Evolutionary conservation across 2,113 vertebrate genomes (phyloP).

Genomic region (Vidua chalybeata): DNA sequence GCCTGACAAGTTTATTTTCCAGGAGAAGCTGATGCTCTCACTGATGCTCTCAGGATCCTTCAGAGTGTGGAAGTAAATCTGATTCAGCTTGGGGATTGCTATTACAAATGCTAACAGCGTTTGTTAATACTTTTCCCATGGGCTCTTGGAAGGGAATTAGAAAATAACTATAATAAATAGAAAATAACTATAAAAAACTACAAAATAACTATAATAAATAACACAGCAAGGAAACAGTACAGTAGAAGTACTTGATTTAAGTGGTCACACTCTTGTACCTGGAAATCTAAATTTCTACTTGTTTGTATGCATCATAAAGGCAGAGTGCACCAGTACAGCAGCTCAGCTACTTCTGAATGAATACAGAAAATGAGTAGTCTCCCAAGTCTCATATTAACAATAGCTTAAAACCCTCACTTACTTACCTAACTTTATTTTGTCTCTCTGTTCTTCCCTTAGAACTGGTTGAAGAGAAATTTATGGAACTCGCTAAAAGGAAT

Average conservation of each 20-base stretch:
- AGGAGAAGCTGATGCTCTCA: neutral
- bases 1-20: neutral
- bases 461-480: slow-evolving; percentile 56
- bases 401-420: neutral
- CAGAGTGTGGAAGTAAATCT: neutral
- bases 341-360: neutral
- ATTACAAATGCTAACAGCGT: neutral
- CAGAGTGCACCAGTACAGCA: neutral
- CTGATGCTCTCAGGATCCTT: neutral
- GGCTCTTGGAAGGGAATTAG: neutral
- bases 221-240: neutral
- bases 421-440: neutral
- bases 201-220: neutral
- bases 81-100: neutral
- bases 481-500: neutral
- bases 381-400: neutral
- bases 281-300: neutral
- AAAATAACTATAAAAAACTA: neutral
- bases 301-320: neutral
- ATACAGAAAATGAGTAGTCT: neutral
- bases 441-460: slow-evolving; percentile 48
- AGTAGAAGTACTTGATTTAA: neutral
- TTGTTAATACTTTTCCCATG: neutral
- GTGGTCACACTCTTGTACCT: neutral
- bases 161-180: neutral